Conservation (phyloP, 2,888 invertebrate genomes). For the Hololepta plana region DNA sequence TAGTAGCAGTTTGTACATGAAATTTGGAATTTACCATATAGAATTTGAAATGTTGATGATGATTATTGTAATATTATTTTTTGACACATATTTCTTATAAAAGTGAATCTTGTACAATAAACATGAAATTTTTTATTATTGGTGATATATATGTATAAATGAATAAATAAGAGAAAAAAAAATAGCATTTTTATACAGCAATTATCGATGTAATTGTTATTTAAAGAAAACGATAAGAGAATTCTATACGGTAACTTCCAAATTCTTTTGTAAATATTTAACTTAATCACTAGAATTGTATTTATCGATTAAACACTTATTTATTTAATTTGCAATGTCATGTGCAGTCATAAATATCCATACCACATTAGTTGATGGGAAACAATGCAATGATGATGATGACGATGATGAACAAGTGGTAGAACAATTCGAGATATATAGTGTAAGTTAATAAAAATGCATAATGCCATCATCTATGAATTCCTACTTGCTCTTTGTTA, state of each 20-base stretch:
- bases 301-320: slow-evolving; percentile 17
- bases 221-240: too few species aligned
- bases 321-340: slow-evolving; percentile 17
- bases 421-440: slow-evolving; percentile 7
- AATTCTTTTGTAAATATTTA: slow-evolving; percentile 17
- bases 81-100: too few species aligned
- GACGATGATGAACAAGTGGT: slow-evolving; percentile 4
- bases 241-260: slow-evolving; percentile 11
- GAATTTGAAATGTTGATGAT: too few species aligned
- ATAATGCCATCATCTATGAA: slow-evolving; percentile 18
- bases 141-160: too few species aligned
- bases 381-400: slow-evolving; percentile 6
- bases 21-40: slow-evolving; percentile 6
- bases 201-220: too few species aligned
- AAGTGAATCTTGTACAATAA: too few species aligned
- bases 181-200: too few species aligned
- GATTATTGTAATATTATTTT: too few species aligned
- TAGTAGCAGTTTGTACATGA: slow-evolving; percentile 15
- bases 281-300: slow-evolving; percentile 17
- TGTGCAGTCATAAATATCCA: slow-evolving; percentile 16
- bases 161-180: too few species aligned
- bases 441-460: neutral
- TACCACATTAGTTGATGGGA: slow-evolving; percentile 15
- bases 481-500: slow-evolving; percentile 20
- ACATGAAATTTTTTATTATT: too few species aligned